phyloP scores from a whole-genome alignment of 2,113 vertebrate species.

The Lota lota region DNA sequence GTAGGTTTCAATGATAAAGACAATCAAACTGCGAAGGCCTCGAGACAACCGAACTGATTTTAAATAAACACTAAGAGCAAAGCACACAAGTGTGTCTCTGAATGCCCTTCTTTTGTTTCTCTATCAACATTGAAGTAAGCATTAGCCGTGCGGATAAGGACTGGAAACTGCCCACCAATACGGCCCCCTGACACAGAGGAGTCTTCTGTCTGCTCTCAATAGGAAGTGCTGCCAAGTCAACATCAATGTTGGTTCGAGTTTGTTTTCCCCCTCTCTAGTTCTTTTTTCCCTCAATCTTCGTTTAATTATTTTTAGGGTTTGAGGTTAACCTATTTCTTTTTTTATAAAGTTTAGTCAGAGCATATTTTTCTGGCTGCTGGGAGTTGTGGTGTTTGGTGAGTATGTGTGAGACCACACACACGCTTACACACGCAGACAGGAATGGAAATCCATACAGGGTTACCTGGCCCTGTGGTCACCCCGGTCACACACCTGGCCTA shows the following conservation, averaged over 20 bases:
- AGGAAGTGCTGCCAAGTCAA: not conserved
- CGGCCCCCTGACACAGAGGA: not conserved
- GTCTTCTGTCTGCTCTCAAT: not conserved
- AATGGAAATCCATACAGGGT: constrained; percentile 33
- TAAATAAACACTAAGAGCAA: constrained; percentile 33
- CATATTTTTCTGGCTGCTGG: constrained; percentile 1
- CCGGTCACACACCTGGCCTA: constrained; percentile 58
- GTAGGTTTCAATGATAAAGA: constrained; percentile 50
- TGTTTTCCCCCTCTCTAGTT: not conserved
- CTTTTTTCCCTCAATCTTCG: not conserved
- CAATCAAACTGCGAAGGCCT: constrained; percentile 32
- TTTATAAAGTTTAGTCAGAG: constrained; percentile 29
- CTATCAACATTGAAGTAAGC: constrained; percentile 40
- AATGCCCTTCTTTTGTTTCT: constrained; percentile 15
- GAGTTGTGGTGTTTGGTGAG: not conserved
- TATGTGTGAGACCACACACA: constrained; percentile 25
- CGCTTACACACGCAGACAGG: constrained; percentile 30
- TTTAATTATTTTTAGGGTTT: constrained; percentile 2
- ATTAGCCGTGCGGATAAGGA: constrained; percentile 25
- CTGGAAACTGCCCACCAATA: constrained; percentile 19
- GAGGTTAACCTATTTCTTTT: constrained; percentile 20
- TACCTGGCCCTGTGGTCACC: constrained; percentile 50
- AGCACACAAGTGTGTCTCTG: constrained; percentile 39
- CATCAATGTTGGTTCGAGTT: not conserved
- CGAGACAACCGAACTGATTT: constrained; percentile 33